Evolutionary conservation across 1,140 invertebrate species (phyloP).

Genomic region (Dendrolimus kikuchii): DNA sequence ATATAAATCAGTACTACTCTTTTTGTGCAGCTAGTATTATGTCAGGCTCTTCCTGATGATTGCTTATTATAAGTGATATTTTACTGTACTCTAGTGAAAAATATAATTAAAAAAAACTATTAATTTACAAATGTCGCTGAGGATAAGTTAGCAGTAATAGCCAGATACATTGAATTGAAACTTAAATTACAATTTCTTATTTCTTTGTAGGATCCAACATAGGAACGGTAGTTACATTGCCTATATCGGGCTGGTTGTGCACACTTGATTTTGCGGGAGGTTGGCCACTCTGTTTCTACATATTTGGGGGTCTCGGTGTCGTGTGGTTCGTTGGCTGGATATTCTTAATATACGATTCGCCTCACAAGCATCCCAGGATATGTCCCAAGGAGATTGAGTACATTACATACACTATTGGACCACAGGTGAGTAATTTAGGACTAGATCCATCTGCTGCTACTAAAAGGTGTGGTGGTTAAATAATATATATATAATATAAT

Average conservation of each 20-base stretch:
- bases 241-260: constrained; percentile 82
- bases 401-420: constrained; percentile 76
- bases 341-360: constrained; percentile 81
- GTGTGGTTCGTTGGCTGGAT: constrained; percentile 88
- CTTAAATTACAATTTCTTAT: constrained; percentile 7
- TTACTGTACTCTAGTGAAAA: neutral
- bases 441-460: no score
- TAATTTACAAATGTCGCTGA: neutral
- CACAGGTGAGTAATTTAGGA: constrained; percentile 31
- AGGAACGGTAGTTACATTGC: constrained; percentile 83
- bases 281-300: constrained; percentile 86
- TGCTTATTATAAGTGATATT: no score
- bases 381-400: constrained; percentile 77
- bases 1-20: neutral
- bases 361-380: constrained; percentile 86
- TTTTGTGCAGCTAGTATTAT: no score
- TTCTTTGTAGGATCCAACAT: constrained; percentile 77
- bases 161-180: neutral
- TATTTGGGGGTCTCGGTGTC: constrained; percentile 82
- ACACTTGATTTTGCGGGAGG: constrained; percentile 78
- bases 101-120: neutral
- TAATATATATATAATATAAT: no score
- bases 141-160: neutral
- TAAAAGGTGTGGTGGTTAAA: no score
- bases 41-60: no score